These are phyloP conservation scores for Heliconius ethilla DNA, from an alignment of 2,888 invertebrate species.

Conservation along the genomic window DNA sequence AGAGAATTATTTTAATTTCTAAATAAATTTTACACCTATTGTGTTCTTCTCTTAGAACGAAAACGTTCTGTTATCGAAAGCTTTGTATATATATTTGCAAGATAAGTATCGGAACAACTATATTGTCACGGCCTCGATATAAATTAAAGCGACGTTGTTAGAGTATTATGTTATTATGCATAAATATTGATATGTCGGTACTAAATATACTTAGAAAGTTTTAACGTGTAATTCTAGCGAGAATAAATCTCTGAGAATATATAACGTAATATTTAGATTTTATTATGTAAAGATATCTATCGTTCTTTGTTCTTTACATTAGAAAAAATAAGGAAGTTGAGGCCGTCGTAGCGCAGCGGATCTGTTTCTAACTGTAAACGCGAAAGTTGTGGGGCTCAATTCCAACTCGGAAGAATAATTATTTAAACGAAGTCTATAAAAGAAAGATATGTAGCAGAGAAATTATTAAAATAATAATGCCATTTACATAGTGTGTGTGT, in stretches of 20 bases:
- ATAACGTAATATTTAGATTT: background rate
- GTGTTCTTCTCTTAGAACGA: background rate
- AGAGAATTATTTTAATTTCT: background rate
- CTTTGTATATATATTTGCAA: slow-evolving; percentile 18
- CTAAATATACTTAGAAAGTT: slow-evolving; percentile 16
- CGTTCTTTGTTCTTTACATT: background rate
- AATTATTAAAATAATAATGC: too few species aligned
- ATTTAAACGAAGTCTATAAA: too few species aligned
- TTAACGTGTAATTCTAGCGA: background rate
- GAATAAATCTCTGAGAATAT: background rate
- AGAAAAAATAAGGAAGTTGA: background rate
- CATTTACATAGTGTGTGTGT: too few species aligned
- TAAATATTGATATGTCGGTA: slow-evolving; percentile 16
- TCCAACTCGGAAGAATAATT: too few species aligned
- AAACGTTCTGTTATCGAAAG: background rate
- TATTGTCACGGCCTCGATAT: slow-evolving; percentile 19
- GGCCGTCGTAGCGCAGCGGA: background rate
- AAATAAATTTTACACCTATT: background rate
- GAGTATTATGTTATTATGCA: background rate
- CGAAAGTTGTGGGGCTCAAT: too few species aligned
- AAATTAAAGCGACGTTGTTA: slow-evolving; percentile 23
- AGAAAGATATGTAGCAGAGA: too few species aligned
- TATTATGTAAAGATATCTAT: background rate
- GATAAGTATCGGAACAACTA: slow-evolving; percentile 29
- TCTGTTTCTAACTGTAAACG: too few species aligned